Evolutionary conservation across 2,113 vertebrate species (phyloP).

Genomic region (Helogale parvula): DNA sequence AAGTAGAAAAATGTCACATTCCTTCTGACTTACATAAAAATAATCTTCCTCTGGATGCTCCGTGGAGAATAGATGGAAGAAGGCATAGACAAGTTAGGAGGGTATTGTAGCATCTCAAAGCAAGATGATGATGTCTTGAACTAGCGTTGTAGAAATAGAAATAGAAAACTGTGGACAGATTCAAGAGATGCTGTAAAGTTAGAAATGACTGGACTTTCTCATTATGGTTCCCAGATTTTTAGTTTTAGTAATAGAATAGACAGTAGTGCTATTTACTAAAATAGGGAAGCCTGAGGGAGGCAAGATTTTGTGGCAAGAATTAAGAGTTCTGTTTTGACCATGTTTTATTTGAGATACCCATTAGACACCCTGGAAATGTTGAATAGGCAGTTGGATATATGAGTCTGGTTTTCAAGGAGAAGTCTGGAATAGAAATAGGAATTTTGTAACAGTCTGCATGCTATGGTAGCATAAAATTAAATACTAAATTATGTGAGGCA

Average conservation of each 20-base stretch:
- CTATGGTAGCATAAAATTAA: slow-evolving; percentile 35
- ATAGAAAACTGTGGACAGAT: background rate
- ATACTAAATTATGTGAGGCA: slow-evolving; percentile 56
- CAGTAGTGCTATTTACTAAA: slow-evolving; percentile 10
- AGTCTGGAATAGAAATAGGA: background rate
- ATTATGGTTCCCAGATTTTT: background rate
- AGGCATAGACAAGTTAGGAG: background rate
- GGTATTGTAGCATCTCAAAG: background rate
- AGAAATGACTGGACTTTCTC: slow-evolving; percentile 11
- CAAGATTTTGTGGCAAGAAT: background rate
- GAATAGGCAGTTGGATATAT: slow-evolving; percentile 42
- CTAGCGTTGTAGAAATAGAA: background rate
- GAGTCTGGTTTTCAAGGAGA: background rate
- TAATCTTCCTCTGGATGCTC: background rate
- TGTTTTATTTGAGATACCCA: slow-evolving; percentile 30
- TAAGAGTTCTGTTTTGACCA: background rate
- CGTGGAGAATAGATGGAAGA: background rate
- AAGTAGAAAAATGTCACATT: background rate
- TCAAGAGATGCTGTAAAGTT: background rate
- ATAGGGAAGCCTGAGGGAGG: background rate
- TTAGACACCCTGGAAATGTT: background rate
- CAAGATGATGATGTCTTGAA: slow-evolving; percentile 16
- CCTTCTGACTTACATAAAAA: background rate
- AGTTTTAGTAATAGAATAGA: background rate
- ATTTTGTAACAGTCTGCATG: slow-evolving; percentile 51